Evolutionary conservation across 2,797 vertebrate species (phyloP).

Genomic region (Alosa sapidissima): DNA sequence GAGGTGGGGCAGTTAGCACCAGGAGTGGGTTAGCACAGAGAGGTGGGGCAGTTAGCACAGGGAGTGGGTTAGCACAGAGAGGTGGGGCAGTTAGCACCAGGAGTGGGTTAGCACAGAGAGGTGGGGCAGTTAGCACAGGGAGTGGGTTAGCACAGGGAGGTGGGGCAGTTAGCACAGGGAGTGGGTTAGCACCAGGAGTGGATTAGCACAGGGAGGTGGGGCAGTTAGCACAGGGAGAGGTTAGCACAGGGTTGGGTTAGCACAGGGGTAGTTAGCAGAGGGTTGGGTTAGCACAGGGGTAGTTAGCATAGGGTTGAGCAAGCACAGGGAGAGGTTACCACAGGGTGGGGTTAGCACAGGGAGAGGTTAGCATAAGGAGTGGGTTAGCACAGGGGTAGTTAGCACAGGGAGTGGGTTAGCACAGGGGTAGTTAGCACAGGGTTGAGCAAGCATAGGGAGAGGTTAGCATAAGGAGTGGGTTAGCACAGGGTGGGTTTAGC

Average conservation of each 20-base stretch:
- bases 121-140: too few species aligned
- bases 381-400: not conserved
- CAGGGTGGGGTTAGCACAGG: too few species aligned
- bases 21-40: not conserved
- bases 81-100: too few species aligned
- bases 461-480: not conserved
- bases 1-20: too few species aligned
- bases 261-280: not conserved
- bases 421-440: not conserved
- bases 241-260: too few species aligned
- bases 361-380: not conserved
- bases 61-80: slow-evolving; percentile 11
- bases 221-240: too few species aligned
- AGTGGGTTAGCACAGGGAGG: too few species aligned
- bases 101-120: too few species aligned
- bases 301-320: too few species aligned
- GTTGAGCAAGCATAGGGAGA: not conserved
- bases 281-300: not conserved
- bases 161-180: too few species aligned
- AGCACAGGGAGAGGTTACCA: not conserved
- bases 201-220: too few species aligned
- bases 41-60: not conserved
- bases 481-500: slow-evolving; percentile 18
- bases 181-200: too few species aligned
- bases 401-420: not conserved